Evolutionary conservation across 2,113 vertebrate genomes (phyloP).

Genomic region (Halcyon malimbica): DNA sequence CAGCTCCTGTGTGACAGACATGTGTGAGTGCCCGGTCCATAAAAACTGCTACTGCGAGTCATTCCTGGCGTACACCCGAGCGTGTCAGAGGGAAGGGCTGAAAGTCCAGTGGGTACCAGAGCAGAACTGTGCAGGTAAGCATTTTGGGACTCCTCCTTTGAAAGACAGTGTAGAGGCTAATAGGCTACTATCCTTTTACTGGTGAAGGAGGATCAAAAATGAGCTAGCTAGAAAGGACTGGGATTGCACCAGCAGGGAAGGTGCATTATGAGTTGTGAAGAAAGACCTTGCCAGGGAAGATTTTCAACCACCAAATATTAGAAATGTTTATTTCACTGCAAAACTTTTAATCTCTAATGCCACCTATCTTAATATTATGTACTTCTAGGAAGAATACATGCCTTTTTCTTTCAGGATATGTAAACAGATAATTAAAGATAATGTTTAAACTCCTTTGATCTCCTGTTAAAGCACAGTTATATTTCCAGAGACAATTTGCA

Average conservation of each 20-base stretch:
- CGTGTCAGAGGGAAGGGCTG: slow-evolving; percentile 91
- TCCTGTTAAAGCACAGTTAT: not conserved
- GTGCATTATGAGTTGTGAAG: not conserved
- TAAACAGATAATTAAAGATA: not conserved
- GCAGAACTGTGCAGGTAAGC: slow-evolving; percentile 89
- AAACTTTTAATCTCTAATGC: not conserved
- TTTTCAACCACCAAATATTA: not conserved
- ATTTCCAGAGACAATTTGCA: not conserved
- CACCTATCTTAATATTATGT: not conserved
- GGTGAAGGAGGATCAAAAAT: not conserved
- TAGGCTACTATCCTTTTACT: not conserved
- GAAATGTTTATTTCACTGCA: not conserved
- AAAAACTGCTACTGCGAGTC: slow-evolving; percentile 99
- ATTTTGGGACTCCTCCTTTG: not conserved
- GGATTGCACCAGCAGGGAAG: not conserved
- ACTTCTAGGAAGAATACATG: not conserved
- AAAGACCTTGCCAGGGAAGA: not conserved
- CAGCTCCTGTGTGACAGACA: slow-evolving; percentile 97
- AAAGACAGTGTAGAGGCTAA: not conserved
- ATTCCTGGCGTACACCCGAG: slow-evolving; percentile 91
- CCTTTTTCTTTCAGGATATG: not conserved
- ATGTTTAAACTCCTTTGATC: not conserved
- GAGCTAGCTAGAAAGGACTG: not conserved
- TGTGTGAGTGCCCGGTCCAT: slow-evolving; percentile 96
- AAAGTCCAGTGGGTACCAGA: slow-evolving; percentile 87